phyloP scores from a whole-genome alignment of 2,113 vertebrate genomes.

The Ranitomeya imitator region DNA sequence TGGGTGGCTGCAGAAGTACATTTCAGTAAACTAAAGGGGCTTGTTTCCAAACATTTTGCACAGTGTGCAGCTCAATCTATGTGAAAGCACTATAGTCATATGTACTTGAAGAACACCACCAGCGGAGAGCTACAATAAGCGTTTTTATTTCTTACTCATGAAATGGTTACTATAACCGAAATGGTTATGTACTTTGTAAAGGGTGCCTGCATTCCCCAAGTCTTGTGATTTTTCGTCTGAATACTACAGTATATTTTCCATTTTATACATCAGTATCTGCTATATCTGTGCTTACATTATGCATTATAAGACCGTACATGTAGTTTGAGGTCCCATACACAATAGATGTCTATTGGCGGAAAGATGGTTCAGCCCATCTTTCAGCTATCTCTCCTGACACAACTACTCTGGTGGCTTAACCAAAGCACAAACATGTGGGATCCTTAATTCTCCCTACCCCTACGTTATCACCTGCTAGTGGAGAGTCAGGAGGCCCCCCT shows the following conservation, averaged over 20 bases:
- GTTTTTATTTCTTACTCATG: neutral
- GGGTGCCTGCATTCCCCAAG: neutral
- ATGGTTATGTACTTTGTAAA: neutral
- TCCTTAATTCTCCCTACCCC: too few species aligned
- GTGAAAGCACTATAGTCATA: neutral
- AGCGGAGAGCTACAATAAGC: neutral
- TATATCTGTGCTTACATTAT: neutral
- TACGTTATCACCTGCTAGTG: too few species aligned
- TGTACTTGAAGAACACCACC: neutral
- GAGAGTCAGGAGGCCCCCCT: too few species aligned
- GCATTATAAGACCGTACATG: too few species aligned
- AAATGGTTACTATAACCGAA: neutral
- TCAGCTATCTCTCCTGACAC: too few species aligned
- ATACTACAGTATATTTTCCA: constrained; percentile 63
- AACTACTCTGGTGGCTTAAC: too few species aligned
- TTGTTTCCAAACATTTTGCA: constrained; percentile 11
- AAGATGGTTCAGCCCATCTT: too few species aligned
- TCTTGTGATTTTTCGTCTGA: neutral
- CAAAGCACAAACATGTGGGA: too few species aligned
- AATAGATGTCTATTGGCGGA: too few species aligned
- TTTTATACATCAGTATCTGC: constrained; percentile 57
- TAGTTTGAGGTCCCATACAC: too few species aligned
- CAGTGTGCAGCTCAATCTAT: constrained; percentile 10
- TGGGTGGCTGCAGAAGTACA: constrained; percentile 44
- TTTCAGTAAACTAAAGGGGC: constrained; percentile 16